Evolutionary conservation across 2,797 vertebrate genomes (phyloP).

Genomic region (Microctenopoma steveboyesi): DNA sequence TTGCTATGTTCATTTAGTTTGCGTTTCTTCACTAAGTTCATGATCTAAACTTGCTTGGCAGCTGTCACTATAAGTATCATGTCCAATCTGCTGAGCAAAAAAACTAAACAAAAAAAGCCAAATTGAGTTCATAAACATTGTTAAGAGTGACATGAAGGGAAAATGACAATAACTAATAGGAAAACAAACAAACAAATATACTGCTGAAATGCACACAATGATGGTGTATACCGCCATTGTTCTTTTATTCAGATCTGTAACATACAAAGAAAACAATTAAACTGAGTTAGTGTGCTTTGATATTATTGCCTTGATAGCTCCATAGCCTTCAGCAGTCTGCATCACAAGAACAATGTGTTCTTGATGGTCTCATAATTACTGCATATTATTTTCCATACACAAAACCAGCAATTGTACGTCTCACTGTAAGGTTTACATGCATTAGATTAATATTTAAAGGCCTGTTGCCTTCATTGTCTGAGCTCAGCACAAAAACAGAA

Average conservation of each 20-base stretch:
- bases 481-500: constrained; percentile 59
- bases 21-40: no score
- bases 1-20: no score
- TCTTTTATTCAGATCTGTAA: constrained; percentile 55
- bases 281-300: constrained; percentile 46
- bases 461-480: constrained; percentile 53
- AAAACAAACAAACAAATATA: background rate
- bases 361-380: constrained; percentile 64
- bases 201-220: background rate
- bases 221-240: constrained; percentile 14
- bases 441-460: constrained; percentile 65
- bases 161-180: background rate
- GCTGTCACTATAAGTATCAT: no score
- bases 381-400: constrained; percentile 57
- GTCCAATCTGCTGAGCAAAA: no score
- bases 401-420: constrained; percentile 36
- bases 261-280: constrained; percentile 32
- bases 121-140: background rate
- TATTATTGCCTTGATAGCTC: constrained; percentile 55
- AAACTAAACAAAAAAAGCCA: no score
- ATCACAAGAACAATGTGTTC: constrained; percentile 55
- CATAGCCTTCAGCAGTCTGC: constrained; percentile 47
- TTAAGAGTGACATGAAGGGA: background rate
- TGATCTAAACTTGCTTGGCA: no score
- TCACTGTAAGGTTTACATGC: constrained; percentile 38